Percentiles rank a stretch among this genome's conserved stretches.
Conservation (phyloP, 2,113 vertebrate species). For the Plecotus auritus region DNA sequence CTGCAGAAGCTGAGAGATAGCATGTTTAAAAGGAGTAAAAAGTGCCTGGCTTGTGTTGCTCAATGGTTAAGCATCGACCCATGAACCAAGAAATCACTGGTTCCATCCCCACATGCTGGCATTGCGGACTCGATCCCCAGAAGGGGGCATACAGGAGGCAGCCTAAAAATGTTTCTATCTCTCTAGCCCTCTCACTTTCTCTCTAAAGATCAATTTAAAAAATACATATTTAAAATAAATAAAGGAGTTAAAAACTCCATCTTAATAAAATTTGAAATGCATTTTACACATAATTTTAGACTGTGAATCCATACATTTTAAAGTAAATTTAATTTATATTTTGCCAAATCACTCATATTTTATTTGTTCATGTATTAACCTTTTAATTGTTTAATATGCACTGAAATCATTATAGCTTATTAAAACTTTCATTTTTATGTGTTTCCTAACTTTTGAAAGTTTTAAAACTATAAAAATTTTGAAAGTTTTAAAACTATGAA, state of each 20-base stretch:
- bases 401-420: not conserved
- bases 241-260: slow-evolving; percentile 7
- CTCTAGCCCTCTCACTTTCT: too few species aligned
- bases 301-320: not conserved
- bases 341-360: not conserved
- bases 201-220: too few species aligned
- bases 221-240: not conserved
- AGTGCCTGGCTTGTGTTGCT: too few species aligned
- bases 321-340: not conserved
- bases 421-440: not conserved
- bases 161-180: too few species aligned
- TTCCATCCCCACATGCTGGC: too few species aligned
- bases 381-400: not conserved
- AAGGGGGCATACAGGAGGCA: too few species aligned
- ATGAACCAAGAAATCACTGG: too few species aligned
- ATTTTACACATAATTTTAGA: not conserved
- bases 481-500: not conserved
- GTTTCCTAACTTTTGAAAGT: not conserved
- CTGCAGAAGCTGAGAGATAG: not conserved
- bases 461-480: not conserved
- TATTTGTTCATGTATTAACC: not conserved
- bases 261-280: slow-evolving; percentile 23
- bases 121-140: too few species aligned
- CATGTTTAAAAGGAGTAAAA: slow-evolving; percentile 46
- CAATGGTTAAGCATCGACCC: too few species aligned